Evolutionary conservation across 2,797 vertebrate genomes (phyloP).

Genomic region (Hyperoplus lanceolatus): DNA sequence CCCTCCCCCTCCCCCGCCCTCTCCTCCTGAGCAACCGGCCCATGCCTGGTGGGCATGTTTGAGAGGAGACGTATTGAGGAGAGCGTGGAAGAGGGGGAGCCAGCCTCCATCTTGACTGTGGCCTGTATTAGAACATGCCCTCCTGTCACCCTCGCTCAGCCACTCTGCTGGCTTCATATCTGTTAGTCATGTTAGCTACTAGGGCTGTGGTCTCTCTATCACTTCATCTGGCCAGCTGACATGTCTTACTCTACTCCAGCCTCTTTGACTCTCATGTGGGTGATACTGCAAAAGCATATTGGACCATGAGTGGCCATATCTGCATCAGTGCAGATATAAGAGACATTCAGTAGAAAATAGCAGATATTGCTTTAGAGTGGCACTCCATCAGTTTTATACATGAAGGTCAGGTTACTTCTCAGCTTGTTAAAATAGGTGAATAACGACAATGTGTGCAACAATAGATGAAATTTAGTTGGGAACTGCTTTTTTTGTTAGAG

Average conservation of each 20-base stretch:
- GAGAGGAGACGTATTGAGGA: constrained; percentile 71
- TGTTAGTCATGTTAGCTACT: constrained; percentile 60
- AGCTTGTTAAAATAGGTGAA: background rate
- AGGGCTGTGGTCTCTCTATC: constrained; percentile 51
- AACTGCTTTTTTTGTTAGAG: too few relatives aligned
- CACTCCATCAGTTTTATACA: background rate
- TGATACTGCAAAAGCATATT: constrained; percentile 3
- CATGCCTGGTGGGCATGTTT: constrained; percentile 91
- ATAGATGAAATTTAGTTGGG: background rate
- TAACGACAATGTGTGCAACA: background rate
- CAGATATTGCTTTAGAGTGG: background rate
- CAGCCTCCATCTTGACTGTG: constrained; percentile 80
- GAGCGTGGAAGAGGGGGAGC: constrained; percentile 16
- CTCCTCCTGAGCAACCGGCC: constrained; percentile 73
- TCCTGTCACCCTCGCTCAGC: constrained; percentile 67
- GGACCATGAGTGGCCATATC: background rate
- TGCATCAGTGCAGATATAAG: background rate
- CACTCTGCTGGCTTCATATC: constrained; percentile 66
- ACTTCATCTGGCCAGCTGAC: constrained; percentile 70
- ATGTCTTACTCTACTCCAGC: constrained; percentile 58
- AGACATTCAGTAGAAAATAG: background rate
- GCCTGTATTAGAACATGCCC: constrained; percentile 72
- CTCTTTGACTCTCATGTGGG: constrained; percentile 28
- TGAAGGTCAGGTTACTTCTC: background rate
- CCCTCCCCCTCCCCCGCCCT: constrained; percentile 65